Base-by-base conservation (phyloP, 35 echinoderm and acorn worm species). In the Lytechinus variegatus region DNA sequence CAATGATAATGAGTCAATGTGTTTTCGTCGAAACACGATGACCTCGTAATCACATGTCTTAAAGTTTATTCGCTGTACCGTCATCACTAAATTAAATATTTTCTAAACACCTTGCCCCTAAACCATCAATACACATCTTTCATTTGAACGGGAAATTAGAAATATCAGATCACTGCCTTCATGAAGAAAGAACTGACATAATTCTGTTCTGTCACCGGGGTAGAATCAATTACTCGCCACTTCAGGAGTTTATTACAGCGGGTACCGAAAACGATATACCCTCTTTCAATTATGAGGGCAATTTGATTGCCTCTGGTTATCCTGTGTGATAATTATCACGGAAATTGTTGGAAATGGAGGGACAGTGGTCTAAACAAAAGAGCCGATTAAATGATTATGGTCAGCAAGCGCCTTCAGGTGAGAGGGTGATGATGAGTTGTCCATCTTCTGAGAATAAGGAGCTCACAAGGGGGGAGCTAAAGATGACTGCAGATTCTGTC, bases 321-420 rank as follows among this genome's bases (percentile, higher is more conserved):
- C 66, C 66, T 79, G 66, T 79, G 66, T 79, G 66, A 79, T 79
- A 79, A 79, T 79, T 79, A 79, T 79, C 66, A 24, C 66, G 66
- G 66, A 79, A 79, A 79, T 79, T 79, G 66, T 79, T 79, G 16
- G 66, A 79, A 79, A 79, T 79, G 66, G 19, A 24, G 66, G 66
- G 16, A 79, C 66, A 79, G n/a, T 24, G 21, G 66, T 79, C 66
- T 79, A 16, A 60, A 19, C 16, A 79, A 79, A 79, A 24, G 21
- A 79, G 66, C 66, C 66, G 19, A 79, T 79, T 19, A 24, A 79
- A 79, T 24, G 66, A 24, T 79, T 79, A 79, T 16, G 66, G 66
- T 79, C 66, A 79, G 19, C 66, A 79, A 79, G n/a, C 66, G n/a
- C 19, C 8, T 79, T 24, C 66, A 79, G 66, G 66, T 79, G 66